phyloP scores from a whole-genome alignment of 2,113 vertebrate genomes.

The Fregetta grallaria region DNA sequence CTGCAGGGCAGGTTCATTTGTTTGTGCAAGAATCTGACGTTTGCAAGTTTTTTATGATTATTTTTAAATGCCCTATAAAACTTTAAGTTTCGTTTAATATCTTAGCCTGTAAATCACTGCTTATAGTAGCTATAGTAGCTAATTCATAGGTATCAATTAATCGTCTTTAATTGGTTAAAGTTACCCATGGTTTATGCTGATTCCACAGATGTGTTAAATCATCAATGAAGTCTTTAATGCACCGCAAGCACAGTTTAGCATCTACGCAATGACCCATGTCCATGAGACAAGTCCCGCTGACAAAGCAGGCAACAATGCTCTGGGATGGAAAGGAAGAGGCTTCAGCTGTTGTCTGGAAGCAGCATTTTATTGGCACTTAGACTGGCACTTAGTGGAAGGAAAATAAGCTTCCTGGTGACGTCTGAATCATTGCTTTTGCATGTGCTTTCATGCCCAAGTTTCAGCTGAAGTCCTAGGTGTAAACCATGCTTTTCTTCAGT shows the following conservation, averaged over 20 bases:
- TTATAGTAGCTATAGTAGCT: neutral
- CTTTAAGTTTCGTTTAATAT: neutral
- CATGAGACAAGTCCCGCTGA: neutral
- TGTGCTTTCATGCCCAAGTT: conserved; percentile 41
- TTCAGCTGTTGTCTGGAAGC: conserved; percentile 13
- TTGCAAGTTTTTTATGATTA: neutral
- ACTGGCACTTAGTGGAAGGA: conserved; percentile 43
- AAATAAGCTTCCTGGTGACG: conserved; percentile 31
- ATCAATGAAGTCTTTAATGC: neutral
- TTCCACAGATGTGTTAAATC: neutral
- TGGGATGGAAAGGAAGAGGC: conserved; percentile 13
- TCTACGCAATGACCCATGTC: neutral
- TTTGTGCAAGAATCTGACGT: neutral
- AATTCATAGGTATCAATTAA: neutral
- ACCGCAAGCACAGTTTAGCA: neutral
- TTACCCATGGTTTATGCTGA: conserved; percentile 26
- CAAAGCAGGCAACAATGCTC: neutral
- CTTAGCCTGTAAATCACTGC: neutral
- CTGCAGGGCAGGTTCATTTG: neutral
- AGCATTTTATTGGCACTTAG: conserved; percentile 27
- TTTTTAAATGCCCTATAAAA: conserved; percentile 25
- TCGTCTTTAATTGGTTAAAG: neutral
- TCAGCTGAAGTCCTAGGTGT: neutral
- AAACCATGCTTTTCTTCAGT: neutral
- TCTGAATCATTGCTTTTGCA: conserved; percentile 1